A percentile compares a stretch with the other conserved stretches of the same genome.
phyloP scores from a whole-genome alignment of 2,888 invertebrate species.

The Mesopsocus fuscifrons region DNA sequence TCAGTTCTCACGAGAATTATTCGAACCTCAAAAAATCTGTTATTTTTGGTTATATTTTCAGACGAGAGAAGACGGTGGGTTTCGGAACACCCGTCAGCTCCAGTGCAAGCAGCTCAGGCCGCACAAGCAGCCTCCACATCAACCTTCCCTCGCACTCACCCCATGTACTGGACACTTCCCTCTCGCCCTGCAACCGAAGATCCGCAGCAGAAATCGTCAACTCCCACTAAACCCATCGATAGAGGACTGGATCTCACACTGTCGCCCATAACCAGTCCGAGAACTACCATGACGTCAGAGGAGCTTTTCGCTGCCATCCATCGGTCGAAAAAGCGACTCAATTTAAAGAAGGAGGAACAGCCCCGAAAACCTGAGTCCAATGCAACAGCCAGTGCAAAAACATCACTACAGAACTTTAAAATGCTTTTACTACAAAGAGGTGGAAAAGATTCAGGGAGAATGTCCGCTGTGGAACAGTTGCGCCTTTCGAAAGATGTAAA shows the following conservation, averaged over 20 bases:
- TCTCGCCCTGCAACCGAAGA: constrained; percentile 5
- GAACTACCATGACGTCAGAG: constrained; percentile 58
- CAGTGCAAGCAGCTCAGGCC: neutral
- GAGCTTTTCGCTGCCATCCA: constrained; percentile 59
- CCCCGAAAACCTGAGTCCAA: constrained; percentile 28
- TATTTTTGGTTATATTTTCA: constrained; percentile 12
- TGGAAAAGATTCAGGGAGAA: constrained; percentile 38
- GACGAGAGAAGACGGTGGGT: no score
- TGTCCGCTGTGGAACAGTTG: constrained; percentile 62
- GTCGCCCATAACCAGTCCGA: constrained; percentile 23
- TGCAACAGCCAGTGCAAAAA: constrained; percentile 30
- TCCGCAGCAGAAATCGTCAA: constrained; percentile 13
- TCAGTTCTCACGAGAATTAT: no score
- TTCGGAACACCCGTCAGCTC: constrained; percentile 2
- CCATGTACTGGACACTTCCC: constrained; percentile 13
- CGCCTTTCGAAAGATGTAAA: constrained; percentile 38
- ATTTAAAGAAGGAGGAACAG: constrained; percentile 36
- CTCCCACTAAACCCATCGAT: constrained; percentile 16
- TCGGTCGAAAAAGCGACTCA: constrained; percentile 53
- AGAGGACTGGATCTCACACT: constrained; percentile 16
- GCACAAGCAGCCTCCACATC: neutral
- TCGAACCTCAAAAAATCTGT: no score
- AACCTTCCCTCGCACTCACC: neutral
- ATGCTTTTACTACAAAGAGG: constrained; percentile 51
- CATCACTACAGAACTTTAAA: constrained; percentile 69